These are phyloP conservation scores for Nyleta sp. DNA, from an alignment of 2,888 invertebrate genomes.

Conservation along the genomic window DNA sequence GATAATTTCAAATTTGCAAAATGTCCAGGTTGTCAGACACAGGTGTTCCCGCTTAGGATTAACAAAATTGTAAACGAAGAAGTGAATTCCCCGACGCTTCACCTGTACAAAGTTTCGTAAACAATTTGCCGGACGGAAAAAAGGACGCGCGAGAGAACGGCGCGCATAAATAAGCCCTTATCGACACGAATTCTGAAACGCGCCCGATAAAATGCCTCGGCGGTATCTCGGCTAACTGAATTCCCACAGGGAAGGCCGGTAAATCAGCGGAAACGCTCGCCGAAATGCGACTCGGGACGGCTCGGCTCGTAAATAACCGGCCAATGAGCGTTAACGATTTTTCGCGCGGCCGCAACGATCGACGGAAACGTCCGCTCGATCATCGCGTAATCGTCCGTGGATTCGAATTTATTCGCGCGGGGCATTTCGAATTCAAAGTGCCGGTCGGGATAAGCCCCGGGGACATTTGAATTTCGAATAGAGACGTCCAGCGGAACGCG, in stretches of 20 bases:
- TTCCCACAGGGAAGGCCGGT: constrained; percentile 16
- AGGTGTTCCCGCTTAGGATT: too few species aligned
- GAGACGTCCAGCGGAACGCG: constrained; percentile 46
- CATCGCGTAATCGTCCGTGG: constrained; percentile 32
- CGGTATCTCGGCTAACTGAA: constrained; percentile 24
- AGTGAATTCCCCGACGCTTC: not conserved
- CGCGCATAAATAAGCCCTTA: constrained; percentile 31
- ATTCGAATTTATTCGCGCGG: constrained; percentile 52
- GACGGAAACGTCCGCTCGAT: constrained; percentile 28
- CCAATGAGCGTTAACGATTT: constrained; percentile 43
- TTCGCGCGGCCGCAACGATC: constrained; percentile 31
- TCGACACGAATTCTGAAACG: constrained; percentile 11
- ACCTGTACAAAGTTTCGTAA: not conserved
- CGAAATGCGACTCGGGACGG: constrained; percentile 11
- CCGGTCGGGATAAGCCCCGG: constrained; percentile 46
- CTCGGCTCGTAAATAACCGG: constrained; percentile 31
- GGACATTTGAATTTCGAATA: constrained; percentile 62
- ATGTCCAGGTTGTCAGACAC: too few species aligned
- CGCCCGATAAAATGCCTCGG: constrained; percentile 18
- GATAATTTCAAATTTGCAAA: too few species aligned
- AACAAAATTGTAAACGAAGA: too few species aligned
- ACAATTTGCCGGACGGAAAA: constrained; percentile 18
- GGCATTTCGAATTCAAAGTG: constrained; percentile 59
- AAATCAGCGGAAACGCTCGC: constrained; percentile 28
- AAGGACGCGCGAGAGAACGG: not conserved